Percentiles rank a stretch among this genome's conserved stretches.
These are phyloP conservation scores for Anhinga rufa DNA, from an alignment of 2,113 vertebrate species.

Conservation along the genomic window DNA sequence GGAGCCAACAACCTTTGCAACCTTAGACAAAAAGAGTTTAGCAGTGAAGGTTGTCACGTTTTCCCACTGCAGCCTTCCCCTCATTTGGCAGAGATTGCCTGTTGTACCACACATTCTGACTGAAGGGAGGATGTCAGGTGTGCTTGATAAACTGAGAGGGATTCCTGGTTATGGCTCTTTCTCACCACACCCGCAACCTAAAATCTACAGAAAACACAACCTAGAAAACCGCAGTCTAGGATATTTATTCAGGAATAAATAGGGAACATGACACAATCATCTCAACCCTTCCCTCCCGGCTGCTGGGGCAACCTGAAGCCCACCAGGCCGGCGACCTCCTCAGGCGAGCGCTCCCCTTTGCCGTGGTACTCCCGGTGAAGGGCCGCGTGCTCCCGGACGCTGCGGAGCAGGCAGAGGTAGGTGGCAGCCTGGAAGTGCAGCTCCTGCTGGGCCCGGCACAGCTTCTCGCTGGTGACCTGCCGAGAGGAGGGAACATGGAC, in stretches of 20 bases:
- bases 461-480: slow-evolving; percentile 85
- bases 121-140: too few relatives aligned
- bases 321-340: slow-evolving; percentile 82
- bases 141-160: rapidly evolving
- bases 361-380: slow-evolving; percentile 86
- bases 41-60: not conserved
- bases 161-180: rapidly evolving
- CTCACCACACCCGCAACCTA: not conserved
- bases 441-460: slow-evolving; percentile 88
- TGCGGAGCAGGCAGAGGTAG: slow-evolving; percentile 87
- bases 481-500: not conserved
- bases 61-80: not conserved
- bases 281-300: slow-evolving; percentile 92
- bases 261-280: not conserved
- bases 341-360: slow-evolving; percentile 76
- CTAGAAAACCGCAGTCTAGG: not conserved
- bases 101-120: rapidly evolving
- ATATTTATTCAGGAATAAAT: not conserved
- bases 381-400: slow-evolving; percentile 76
- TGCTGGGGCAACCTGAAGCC: slow-evolving; percentile 88
- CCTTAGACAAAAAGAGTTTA: not conserved
- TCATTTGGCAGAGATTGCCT: not conserved
- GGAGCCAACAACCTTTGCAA: not conserved
- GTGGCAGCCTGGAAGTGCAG: slow-evolving; percentile 86
- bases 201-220: not conserved